Base-by-base conservation (phyloP, 2,888 invertebrate genomes). In the Alcis repandata region DNA sequence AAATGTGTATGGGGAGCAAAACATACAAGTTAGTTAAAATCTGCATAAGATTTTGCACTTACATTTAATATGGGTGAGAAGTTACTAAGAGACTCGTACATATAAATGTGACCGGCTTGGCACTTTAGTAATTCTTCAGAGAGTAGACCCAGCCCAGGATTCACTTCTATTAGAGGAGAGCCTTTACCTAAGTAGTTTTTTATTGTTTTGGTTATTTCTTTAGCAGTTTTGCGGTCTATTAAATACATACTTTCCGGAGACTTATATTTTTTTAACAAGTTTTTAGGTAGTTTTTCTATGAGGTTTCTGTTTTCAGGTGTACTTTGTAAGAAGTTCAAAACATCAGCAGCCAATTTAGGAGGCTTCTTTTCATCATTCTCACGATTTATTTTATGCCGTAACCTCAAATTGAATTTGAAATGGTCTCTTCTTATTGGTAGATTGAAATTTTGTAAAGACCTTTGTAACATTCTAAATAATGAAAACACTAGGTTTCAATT, bases 111-210 rank as follows among this genome's bases (percentile, higher is more conserved):
- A 9, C 91, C 87, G 27, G 94, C 84, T 17, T 91, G 92, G 70
- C 82, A 83, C 8, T 93, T 79, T 4, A 96, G 82, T 36, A 97
- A 79, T 72, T 95, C 91, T 70, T 91, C 83, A 1, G 96, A 95
- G 53, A 97, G 83, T 19, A 95, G 83, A 0, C 97, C 96, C 45
- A 95, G 86, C 0, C 97, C 97, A 0, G 97, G 95, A 87, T 96
- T 96, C 0, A 95, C 90, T 89, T 97, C 97, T n/a, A 95, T 85
- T 15, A 95, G 79, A 2, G 93, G 87, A 13, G 82, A 75, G n/a
- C 82, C 75, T 11, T 79, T 67, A 22, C 73, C 73, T 20, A 94
- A 72, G 67, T 88, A 78, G 11, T 76, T 72, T 67, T 79, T 80
- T n/a, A 94, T 81, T 32, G 88, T 76, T 22, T 80, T 73, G 1